A percentile compares a stretch with the other conserved stretches of the same genome.
Conservation (phyloP, 2,888 invertebrate species). For the Dasypolia templi region DNA sequence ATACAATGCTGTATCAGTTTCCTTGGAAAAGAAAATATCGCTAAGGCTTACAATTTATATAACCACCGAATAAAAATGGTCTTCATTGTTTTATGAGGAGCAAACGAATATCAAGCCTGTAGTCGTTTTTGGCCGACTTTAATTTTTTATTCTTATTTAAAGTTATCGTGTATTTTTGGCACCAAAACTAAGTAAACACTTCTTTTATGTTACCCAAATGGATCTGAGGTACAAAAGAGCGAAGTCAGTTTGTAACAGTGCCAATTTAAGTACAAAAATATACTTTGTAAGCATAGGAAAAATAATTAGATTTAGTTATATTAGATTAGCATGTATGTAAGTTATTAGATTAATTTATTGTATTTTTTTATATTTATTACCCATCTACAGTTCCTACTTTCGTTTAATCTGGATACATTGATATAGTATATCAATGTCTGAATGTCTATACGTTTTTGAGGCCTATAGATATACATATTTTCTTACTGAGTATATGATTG, state of each 20-base stretch:
- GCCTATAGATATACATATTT: too few relatives aligned
- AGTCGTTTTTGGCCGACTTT: neutral
- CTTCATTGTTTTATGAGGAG: neutral
- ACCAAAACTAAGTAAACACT: constrained; percentile 2
- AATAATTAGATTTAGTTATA: constrained; percentile 1
- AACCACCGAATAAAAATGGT: neutral
- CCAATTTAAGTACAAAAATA: constrained; percentile 33
- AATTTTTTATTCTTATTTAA: neutral
- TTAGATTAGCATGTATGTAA: too few relatives aligned
- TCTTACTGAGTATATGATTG: too few relatives aligned
- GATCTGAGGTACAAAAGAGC: constrained; percentile 24
- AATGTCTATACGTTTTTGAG: neutral
- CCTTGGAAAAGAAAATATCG: neutral
- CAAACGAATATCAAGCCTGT: neutral
- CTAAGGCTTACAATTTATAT: neutral
- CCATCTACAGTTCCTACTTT: neutral
- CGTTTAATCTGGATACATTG: too few relatives aligned
- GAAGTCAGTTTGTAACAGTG: constrained; percentile 23
- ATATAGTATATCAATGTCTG: too few relatives aligned
- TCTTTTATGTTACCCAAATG: too few relatives aligned
- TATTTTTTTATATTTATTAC: neutral
- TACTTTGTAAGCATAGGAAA: neutral
- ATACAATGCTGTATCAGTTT: neutral
- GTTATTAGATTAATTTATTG: neutral
- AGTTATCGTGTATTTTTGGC: constrained; percentile 27